phyloP scores from a whole-genome alignment of 2,113 vertebrate genomes.

The Gnathonemus echidnorhynchus region DNA sequence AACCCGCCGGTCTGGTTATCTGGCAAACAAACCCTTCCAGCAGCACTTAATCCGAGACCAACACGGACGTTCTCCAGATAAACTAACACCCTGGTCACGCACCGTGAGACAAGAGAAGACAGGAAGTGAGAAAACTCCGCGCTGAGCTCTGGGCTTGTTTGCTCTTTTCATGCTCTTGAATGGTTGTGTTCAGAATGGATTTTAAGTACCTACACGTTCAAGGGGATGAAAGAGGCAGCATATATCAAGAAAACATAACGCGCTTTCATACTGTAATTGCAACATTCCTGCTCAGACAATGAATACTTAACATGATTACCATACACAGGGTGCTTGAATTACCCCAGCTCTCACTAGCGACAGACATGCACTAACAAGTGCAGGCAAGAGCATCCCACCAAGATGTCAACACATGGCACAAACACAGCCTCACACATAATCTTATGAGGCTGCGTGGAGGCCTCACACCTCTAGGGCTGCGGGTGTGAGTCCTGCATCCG shows the following conservation, averaged over 20 bases:
- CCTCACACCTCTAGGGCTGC: not conserved
- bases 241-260: not conserved
- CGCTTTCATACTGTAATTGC: constrained; percentile 1
- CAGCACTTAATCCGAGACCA: not conserved
- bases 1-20: not conserved
- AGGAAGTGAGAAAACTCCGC: not conserved
- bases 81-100: not conserved
- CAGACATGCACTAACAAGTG: not conserved
- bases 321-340: not conserved
- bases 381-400: not conserved
- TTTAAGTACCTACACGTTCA: not conserved
- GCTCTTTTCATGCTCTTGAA: not conserved
- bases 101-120: not conserved
- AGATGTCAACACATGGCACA: not conserved
- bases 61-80: not conserved
- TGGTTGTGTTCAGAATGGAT: constrained; percentile 3
- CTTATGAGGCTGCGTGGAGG: not conserved
- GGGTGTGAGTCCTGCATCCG: not conserved
- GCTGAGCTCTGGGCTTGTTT: not conserved
- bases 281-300: not conserved
- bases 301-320: not conserved
- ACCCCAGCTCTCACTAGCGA: not conserved
- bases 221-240: not conserved
- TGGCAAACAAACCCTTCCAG: not conserved
- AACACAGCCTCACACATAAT: not conserved